Base-by-base conservation (phyloP, 2,113 vertebrate species). In the Psammodynastes pulverulentus region DNA sequence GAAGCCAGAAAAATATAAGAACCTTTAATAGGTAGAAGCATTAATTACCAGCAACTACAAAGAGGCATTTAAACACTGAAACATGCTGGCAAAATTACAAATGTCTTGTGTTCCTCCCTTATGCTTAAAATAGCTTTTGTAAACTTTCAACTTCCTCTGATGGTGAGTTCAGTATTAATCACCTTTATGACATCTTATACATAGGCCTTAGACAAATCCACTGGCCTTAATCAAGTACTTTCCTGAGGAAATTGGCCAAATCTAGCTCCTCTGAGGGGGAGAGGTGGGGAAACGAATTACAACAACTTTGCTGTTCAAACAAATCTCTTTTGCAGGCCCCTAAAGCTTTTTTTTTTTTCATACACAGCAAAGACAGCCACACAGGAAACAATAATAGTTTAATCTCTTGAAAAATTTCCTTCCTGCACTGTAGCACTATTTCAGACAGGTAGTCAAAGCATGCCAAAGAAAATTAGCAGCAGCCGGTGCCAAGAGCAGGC, bases 351-450 rank as follows among this genome's bases (percentile, higher is more conserved):
- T 96, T 87, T 87, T 96, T 96, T 95, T 72, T 45, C 91, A 96
- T 97, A 92, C 93, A 91, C 94, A 92, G 96, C 0, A 93, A 98
- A 98, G 97, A 97, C 97, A 97, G 97, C 97, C 97, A 92, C 97
- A 98, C 97, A 98, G 98, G 98, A 98, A 98, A 97, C 97, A 98
- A 98, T 98, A 98, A 98, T 94, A 97, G 97, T 97, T 98, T 98
- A 98, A 98, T 98, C 98, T 98, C 96, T 97, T 97, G 96, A 97
- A 97, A 98, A 97, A 98, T 98, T 98, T 98, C 98, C 98, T 98
- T 98, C 98, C 98, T 98, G 97, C 90, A 21, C 93, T 96, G 96
- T 94, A 94, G 94, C 84, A 95, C 94, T 95, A 95, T 97, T 96
- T 97, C 95, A 97, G 97, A 96, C 97, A 97, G 97, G 97, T 97